phyloP scores from a whole-genome alignment of 37 sponge, comb jelly and placozoan species.

The Tethya wilhelma region DNA sequence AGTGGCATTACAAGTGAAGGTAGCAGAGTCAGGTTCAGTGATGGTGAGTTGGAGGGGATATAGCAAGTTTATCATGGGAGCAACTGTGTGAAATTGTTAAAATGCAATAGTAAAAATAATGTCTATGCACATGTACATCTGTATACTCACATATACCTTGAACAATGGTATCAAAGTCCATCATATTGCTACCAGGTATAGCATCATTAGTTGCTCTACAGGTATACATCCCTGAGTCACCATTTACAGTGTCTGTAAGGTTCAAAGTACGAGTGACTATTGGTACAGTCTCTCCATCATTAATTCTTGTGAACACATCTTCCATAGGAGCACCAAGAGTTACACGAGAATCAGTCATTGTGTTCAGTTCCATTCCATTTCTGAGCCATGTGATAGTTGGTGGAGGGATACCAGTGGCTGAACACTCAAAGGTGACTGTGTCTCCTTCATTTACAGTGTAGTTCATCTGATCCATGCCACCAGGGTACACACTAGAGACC shows the following conservation, averaged over 20 bases:
- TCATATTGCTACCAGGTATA: neutral
- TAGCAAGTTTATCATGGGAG: neutral
- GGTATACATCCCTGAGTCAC: constrained; percentile 54
- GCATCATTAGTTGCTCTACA: constrained; percentile 51
- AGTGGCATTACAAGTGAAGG: constrained; percentile 44
- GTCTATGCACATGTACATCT: no score
- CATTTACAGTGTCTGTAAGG: constrained; percentile 4
- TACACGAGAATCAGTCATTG: constrained; percentile 10
- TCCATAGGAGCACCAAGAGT: neutral
- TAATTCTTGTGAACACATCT: neutral
- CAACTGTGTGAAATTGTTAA: no score
- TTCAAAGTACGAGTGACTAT: constrained; percentile 4
- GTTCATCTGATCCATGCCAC: neutral
- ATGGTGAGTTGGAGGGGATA: constrained; percentile 11
- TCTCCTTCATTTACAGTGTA: constrained; percentile 26
- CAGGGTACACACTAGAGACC: constrained; percentile 18
- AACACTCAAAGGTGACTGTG: constrained; percentile 32
- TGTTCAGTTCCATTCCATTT: neutral
- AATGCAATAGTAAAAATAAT: neutral
- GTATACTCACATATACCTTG: constrained; percentile 13
- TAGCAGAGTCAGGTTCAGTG: neutral
- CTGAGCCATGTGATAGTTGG: constrained; percentile 54
- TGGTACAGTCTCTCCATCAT: constrained; percentile 1
- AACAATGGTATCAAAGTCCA: constrained; percentile 31
- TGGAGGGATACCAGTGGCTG: constrained; percentile 64